Conservation (phyloP, 1,140 invertebrate species). For the Macrobrachium nipponense region DNA sequence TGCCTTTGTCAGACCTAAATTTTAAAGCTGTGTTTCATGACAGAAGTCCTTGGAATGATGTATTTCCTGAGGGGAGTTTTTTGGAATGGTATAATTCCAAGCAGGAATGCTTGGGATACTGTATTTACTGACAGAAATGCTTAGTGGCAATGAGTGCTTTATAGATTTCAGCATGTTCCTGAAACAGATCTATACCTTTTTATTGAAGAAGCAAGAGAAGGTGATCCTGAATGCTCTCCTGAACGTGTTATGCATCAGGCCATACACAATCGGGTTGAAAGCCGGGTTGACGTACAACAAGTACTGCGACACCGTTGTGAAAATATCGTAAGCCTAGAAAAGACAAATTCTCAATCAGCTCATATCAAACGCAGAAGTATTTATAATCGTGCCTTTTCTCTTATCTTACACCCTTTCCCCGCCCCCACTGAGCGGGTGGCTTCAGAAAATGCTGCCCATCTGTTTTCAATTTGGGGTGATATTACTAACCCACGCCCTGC, state of each 20-base stretch:
- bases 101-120: not conserved
- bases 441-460: too few species aligned
- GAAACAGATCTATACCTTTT: constrained; percentile 35
- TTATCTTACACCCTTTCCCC: too few species aligned
- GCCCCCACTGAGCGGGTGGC: too few species aligned
- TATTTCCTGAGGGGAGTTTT: too few species aligned
- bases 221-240: constrained; percentile 73
- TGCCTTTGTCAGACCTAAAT: not conserved
- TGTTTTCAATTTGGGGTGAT: not conserved
- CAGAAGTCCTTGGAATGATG: too few species aligned
- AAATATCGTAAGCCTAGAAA: constrained; percentile 64
- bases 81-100: too few species aligned
- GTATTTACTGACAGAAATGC: not conserved
- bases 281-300: constrained; percentile 79
- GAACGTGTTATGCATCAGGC: constrained; percentile 78
- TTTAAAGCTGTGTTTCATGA: too few species aligned
- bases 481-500: not conserved
- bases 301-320: constrained; percentile 78
- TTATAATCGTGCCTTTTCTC: too few species aligned
- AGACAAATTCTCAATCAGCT: constrained; percentile 35
- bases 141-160: not conserved
- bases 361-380: too few species aligned
- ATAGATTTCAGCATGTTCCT: not conserved
- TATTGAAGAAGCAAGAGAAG: constrained; percentile 61
- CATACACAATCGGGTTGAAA: constrained; percentile 81